A percentile compares a stretch with the other conserved stretches of the same genome.
Conservation (phyloP, 2,797 vertebrate genomes). For the Gambusia yucatana region DNA sequence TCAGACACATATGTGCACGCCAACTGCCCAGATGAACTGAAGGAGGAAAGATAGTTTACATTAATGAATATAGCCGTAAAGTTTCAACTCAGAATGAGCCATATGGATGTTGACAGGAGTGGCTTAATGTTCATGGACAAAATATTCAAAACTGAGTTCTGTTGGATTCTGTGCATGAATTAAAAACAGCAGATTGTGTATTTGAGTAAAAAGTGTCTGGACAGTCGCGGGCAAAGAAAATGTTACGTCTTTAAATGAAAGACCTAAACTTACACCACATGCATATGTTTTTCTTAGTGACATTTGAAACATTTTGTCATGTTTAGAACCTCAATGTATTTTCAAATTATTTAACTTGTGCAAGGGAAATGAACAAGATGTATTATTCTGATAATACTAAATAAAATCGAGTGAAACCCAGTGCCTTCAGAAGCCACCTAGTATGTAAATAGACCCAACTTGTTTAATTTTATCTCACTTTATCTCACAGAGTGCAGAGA, state of each 20-base stretch:
- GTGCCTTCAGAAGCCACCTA: neutral
- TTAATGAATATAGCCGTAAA: neutral
- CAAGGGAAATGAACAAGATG: neutral
- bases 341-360: neutral
- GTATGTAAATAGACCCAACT: neutral
- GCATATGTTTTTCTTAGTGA: neutral
- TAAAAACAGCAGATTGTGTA: neutral
- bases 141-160: neutral
- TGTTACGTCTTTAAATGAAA: neutral
- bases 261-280: neutral
- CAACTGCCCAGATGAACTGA: conserved; percentile 11
- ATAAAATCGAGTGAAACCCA: too few relatives aligned
- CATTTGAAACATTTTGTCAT: neutral
- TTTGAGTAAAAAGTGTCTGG: neutral
- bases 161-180: neutral
- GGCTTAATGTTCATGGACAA: neutral
- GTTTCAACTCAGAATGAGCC: neutral
- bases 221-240: neutral
- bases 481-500: too few relatives aligned
- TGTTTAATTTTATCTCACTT: neutral
- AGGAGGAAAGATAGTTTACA: neutral
- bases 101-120: neutral
- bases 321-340: neutral
- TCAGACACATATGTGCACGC: conserved; percentile 21
- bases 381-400: too few relatives aligned